A percentile compares a stretch with the other conserved stretches of the same genome.
phyloP scores from a whole-genome alignment of 2,888 invertebrate genomes.

The Troilus luridus region DNA sequence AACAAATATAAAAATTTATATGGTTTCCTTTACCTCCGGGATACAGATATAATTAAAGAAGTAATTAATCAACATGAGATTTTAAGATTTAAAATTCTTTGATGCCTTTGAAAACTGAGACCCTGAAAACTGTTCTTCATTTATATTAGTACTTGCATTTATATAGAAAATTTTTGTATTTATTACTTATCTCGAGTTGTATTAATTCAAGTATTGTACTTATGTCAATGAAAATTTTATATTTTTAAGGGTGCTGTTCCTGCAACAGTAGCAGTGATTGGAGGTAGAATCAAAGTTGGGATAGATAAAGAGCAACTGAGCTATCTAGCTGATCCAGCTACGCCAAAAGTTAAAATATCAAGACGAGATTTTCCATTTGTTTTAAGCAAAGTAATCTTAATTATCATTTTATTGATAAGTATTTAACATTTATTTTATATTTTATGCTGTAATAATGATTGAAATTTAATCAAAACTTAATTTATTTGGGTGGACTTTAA shows the following conservation, averaged over 20 bases:
- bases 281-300: conserved; percentile 88
- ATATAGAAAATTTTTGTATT: too few species aligned
- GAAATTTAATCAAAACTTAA: neutral
- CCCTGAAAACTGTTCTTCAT: too few species aligned
- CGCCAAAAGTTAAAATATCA: conserved; percentile 83
- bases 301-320: conserved; percentile 77
- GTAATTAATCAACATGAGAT: too few species aligned
- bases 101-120: too few species aligned
- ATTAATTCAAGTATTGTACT: neutral
- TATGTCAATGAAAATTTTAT: conserved; percentile 22
- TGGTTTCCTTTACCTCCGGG: too few species aligned
- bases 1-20: too few species aligned
- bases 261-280: conserved; percentile 91
- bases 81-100: too few species aligned
- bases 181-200: too few species aligned
- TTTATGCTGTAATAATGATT: neutral
- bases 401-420: neutral
- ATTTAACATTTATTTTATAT: neutral
- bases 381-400: conserved; percentile 72
- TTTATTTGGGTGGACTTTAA: neutral
- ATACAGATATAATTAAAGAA: too few species aligned
- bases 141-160: too few species aligned
- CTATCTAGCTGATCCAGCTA: conserved; percentile 73
- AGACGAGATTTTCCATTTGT: conserved; percentile 87
- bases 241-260: conserved; percentile 82